These are phyloP conservation scores for Crax fasciolata DNA, from an alignment of 2,797 vertebrate genomes.

Conservation along the genomic window DNA sequence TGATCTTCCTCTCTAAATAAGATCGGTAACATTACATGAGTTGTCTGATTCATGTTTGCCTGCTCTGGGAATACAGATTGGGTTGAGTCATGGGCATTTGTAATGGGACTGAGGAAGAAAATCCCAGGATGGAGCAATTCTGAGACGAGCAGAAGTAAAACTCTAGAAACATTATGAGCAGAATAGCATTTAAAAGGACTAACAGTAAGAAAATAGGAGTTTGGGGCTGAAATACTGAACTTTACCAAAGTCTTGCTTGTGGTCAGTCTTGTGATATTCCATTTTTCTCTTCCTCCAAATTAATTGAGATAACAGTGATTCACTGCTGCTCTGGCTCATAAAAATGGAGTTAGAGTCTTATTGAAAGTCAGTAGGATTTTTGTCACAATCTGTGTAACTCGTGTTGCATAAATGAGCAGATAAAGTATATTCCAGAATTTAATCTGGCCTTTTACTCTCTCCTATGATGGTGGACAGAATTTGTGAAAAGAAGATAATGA, in stretches of 20 bases:
- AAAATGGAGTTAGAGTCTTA: slow-evolving; percentile 3
- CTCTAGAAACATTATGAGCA: background rate
- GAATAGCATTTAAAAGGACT: background rate
- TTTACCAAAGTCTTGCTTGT: background rate
- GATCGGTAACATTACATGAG: background rate
- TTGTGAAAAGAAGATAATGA: background rate
- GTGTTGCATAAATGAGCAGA: background rate
- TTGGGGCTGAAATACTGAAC: background rate
- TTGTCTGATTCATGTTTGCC: background rate
- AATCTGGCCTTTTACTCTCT: background rate
- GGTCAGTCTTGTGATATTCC: background rate
- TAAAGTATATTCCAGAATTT: slow-evolving; percentile 28
- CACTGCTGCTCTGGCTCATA: slow-evolving; percentile 24
- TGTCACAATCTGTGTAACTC: slow-evolving; percentile 30
- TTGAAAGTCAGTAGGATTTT: slow-evolving; percentile 51
- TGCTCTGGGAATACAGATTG: background rate
- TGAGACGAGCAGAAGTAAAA: background rate
- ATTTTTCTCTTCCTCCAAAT: background rate
- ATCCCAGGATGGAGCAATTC: background rate
- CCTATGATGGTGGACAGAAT: background rate
- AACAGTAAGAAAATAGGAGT: background rate
- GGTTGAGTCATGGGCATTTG: background rate
- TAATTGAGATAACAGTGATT: slow-evolving; percentile 7
- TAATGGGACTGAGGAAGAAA: background rate
- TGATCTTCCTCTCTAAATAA: background rate